Evolutionary conservation across 2,888 invertebrate genomes (phyloP), one percentile per base, ranked within the genome.

Genomic region (Lypha dubia): DNA sequence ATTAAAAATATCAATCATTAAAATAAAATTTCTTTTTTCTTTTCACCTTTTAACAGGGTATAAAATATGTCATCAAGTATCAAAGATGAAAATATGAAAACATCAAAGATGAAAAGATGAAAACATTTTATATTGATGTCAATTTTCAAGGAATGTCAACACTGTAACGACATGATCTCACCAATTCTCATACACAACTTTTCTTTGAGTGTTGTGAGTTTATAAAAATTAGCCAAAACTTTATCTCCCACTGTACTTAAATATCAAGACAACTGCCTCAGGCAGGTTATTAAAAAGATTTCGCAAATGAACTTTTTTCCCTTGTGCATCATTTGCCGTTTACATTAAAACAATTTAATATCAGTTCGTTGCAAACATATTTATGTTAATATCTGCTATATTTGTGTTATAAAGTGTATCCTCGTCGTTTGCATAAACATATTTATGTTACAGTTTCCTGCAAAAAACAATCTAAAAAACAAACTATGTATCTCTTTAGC

Each of bases 321-420:
- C 28, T 56, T 32, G 15, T 32, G 1, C 15, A 41, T 7, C 53
- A 38, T 41, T 41, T 56, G 28, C 35, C 17, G 7, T 44, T 56
- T 28, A 56, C 44, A 58, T 44, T n/a, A 46, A 7, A 71, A 71
- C 58, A 71, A 46, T 58, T 71, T 71, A 15, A 49, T 24, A 24
- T 28, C 28, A n/a, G 35, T 24, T 41, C 49, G 51, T n/a, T 51
- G 41, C 24, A 56, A 41, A 38, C 62, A 73, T 51, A 38, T 49
- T 35, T 62, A 49, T 38, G 15, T 71, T 46, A 6, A 24, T 44
- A 20, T 71, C 22, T 51, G 11, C 20, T 20, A 11, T 35, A 13
- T 13, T 17, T 32, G 17, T 32, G 32, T 20, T 22, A 32, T 28
- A 17, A 46, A 46, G 9, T n/a, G 24, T 22, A 6, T 3, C 1